These are phyloP conservation scores for Sinella curviseta DNA, from an alignment of 1,140 invertebrate species.

Conservation along the genomic window DNA sequence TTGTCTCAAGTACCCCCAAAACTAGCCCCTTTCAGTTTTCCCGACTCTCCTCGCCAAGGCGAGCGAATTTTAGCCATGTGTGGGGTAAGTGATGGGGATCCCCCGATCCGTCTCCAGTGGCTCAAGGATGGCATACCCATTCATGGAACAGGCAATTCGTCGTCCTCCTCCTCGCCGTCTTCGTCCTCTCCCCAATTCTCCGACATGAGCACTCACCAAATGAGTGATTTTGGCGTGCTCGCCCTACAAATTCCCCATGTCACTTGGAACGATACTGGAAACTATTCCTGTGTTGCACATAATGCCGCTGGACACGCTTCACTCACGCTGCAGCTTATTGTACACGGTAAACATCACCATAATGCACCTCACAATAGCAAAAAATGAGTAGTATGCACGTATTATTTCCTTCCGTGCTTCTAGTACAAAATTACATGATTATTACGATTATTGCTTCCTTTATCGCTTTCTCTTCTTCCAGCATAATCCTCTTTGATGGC, in stretches of 20 bases:
- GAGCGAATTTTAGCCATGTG: conserved; percentile 64
- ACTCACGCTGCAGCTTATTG: conserved; percentile 31
- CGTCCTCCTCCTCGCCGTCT: neutral
- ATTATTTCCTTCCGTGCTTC: too few species aligned
- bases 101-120: conserved; percentile 67
- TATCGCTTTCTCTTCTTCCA: too few species aligned
- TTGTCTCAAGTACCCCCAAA: conserved; percentile 60
- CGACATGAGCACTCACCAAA: conserved; percentile 36
- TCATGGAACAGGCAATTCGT: conserved; percentile 42
- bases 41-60: conserved; percentile 60
- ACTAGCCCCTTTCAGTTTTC: conserved; percentile 64
- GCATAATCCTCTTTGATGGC: too few species aligned
- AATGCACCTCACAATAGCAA: too few species aligned
- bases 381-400: too few species aligned
- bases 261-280: conserved; percentile 30
- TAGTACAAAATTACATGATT: too few species aligned
- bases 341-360: conserved; percentile 45
- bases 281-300: conserved; percentile 39
- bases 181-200: neutral
- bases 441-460: neutral
- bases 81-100: conserved; percentile 68
- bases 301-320: conserved; percentile 37
- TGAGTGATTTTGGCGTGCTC: conserved; percentile 40
- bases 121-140: conserved; percentile 61
- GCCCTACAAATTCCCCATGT: conserved; percentile 41